These are phyloP conservation scores for Cryptus viduatorius DNA, from an alignment of 2,888 invertebrate species.

Conservation along the genomic window DNA sequence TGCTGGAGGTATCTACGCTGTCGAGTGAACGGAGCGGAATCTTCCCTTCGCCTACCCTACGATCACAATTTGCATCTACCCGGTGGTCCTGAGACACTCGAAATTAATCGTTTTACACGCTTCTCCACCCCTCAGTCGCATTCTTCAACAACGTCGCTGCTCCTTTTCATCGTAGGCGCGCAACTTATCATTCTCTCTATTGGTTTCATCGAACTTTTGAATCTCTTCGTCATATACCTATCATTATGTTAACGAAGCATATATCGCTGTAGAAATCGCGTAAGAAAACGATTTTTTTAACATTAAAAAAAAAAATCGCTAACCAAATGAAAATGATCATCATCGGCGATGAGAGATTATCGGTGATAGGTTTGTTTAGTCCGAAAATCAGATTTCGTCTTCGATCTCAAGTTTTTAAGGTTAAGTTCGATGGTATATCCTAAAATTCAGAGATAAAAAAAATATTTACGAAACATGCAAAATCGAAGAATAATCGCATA, in stretches of 20 bases:
- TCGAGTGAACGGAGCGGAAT: constrained; percentile 53
- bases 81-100: constrained; percentile 54
- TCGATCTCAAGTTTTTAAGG: too few species aligned
- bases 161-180: constrained; percentile 26
- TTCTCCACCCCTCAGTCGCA: constrained; percentile 27
- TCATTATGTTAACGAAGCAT: neutral
- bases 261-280: neutral
- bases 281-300: neutral
- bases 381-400: too few species aligned
- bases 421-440: too few species aligned
- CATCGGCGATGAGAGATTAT: too few species aligned
- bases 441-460: too few species aligned
- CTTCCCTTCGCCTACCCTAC: constrained; percentile 51
- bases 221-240: neutral
- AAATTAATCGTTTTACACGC: constrained; percentile 56
- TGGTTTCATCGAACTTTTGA: neutral
- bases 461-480: too few species aligned
- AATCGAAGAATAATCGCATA: neutral
- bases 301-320: too few species aligned
- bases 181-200: constrained; percentile 1
- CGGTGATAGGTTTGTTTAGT: too few species aligned
- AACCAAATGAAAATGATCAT: too few species aligned
- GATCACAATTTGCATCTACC: constrained; percentile 67
- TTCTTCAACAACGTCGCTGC: constrained; percentile 44
- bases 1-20: constrained; percentile 12